Evolutionary conservation across 2,113 vertebrate species (phyloP).

Genomic region (Protobothrops flavoviridis): DNA sequence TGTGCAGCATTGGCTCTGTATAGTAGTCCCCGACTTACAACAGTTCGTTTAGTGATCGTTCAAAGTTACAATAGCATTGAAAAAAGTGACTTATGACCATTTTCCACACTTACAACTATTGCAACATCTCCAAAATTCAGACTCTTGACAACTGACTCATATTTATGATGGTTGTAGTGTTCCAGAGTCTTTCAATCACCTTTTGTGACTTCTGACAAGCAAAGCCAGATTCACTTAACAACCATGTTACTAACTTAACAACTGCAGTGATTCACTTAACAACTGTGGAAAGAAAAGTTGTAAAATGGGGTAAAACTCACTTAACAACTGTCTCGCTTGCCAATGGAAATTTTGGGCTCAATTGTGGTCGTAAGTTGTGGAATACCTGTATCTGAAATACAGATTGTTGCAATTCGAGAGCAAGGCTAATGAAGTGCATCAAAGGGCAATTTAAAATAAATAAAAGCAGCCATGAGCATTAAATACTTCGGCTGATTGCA

Average conservation of each 20-base stretch:
- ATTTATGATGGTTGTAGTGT: not conserved
- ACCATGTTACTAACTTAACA: not conserved
- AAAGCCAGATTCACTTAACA: not conserved
- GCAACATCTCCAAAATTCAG: not conserved
- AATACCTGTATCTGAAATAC: not conserved
- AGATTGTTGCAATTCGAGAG: not conserved
- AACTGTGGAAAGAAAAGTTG: not conserved
- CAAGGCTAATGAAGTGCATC: not conserved
- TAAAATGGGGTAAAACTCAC: not conserved
- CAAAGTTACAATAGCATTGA: not conserved
- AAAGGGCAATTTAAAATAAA: not conserved
- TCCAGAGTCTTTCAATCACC: not conserved
- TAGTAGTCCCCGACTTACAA: not conserved
- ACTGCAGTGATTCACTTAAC: not conserved
- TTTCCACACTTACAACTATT: not conserved
- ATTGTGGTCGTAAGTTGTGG: not conserved
- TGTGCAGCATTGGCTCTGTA: not conserved
- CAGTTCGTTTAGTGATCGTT: not conserved
- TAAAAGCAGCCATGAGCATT: not conserved
- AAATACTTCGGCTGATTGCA: not conserved
- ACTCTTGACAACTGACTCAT: not conserved
- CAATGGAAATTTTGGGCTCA: not conserved
- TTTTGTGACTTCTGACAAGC: not conserved
- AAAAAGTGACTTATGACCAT: not conserved
- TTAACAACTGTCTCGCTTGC: not conserved